These are phyloP conservation scores for Cinclus cinclus DNA, from an alignment of 2,113 vertebrate genomes.

Conservation along the genomic window DNA sequence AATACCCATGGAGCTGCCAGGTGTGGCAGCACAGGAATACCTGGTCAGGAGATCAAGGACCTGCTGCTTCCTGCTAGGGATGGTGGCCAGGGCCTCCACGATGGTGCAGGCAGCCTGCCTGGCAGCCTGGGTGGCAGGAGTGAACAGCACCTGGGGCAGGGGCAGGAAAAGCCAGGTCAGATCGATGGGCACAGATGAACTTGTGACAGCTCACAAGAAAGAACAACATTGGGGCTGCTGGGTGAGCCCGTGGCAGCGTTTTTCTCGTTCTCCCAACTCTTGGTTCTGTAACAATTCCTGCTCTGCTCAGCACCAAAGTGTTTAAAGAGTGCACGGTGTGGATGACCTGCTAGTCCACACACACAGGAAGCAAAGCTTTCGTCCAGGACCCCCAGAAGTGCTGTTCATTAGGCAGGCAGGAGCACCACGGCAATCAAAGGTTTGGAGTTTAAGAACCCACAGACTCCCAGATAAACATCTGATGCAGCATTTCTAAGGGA, in stretches of 20 bases:
- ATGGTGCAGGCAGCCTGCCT: slow-evolving; percentile 96
- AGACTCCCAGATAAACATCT: not conserved
- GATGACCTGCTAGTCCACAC: not conserved
- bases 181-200: not conserved
- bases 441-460: not conserved
- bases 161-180: not conserved
- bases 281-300: not conserved
- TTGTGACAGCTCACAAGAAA: not conserved
- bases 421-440: rapidly evolving
- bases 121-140: slow-evolving; percentile 95
- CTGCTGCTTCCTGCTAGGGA: slow-evolving; percentile 96
- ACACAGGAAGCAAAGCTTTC: not conserved
- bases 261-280: not conserved
- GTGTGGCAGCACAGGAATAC: slow-evolving; percentile 61
- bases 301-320: not conserved
- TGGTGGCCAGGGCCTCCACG: slow-evolving; percentile 92
- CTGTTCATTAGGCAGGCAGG: not conserved
- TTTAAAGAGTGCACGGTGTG: not conserved
- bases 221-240: rapidly evolving
- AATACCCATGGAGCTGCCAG: not conserved
- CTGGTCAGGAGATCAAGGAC: slow-evolving; percentile 97
- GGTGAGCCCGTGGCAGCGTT: rapidly evolving
- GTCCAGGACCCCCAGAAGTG: not conserved
- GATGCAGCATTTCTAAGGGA: not conserved
- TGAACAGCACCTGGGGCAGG: slow-evolving; percentile 89